phyloP scores from a whole-genome alignment of 2,888 invertebrate genomes.

The Bombylius discolor region DNA sequence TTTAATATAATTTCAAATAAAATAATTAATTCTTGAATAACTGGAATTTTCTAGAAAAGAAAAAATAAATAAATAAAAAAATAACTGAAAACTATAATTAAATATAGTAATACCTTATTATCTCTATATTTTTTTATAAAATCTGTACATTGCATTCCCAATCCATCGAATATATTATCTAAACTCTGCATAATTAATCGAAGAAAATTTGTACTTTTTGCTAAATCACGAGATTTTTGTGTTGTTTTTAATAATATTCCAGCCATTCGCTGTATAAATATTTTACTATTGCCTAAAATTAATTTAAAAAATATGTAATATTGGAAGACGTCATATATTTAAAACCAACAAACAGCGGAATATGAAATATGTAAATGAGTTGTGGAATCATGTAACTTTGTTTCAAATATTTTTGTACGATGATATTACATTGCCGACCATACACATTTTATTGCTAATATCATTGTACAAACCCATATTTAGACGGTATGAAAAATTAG shows the following conservation, averaged over 20 bases:
- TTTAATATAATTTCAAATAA: constrained; percentile 24
- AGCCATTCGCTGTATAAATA: constrained; percentile 13
- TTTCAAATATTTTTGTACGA: too few species aligned
- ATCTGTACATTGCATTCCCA: constrained; percentile 21
- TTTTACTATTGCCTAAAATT: too few species aligned
- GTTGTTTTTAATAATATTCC: constrained; percentile 27
- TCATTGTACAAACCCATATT: too few species aligned
- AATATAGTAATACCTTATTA: constrained; percentile 15
- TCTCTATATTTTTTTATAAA: constrained; percentile 29
- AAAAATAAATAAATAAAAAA: background rate
- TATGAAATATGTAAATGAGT: too few species aligned
- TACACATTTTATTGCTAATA: too few species aligned
- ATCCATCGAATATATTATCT: constrained; percentile 23
- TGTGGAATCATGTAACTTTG: too few species aligned
- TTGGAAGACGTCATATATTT: too few species aligned
- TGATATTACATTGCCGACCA: too few species aligned
- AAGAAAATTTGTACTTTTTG: constrained; percentile 20
- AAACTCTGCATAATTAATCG: constrained; percentile 21
- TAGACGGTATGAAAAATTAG: too few species aligned
- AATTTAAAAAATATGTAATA: too few species aligned
- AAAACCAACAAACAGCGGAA: too few species aligned
- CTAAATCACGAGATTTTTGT: constrained; percentile 17
- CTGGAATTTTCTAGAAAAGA: constrained; percentile 17
- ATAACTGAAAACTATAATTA: background rate
- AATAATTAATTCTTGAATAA: constrained; percentile 24